Conservation (phyloP, 2,797 vertebrate species). For the Argentina silus region DNA sequence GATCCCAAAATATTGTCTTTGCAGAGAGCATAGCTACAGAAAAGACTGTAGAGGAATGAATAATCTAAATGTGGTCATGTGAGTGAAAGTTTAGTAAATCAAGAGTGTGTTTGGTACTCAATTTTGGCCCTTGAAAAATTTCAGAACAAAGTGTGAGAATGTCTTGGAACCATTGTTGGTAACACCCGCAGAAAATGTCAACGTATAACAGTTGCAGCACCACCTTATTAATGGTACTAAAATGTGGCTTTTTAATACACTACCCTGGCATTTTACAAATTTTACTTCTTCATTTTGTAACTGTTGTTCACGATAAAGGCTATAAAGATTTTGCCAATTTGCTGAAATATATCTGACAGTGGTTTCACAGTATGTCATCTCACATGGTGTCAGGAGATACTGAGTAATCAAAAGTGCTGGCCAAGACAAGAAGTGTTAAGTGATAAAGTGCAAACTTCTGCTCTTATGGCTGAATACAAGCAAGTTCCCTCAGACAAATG, state of each 20-base stretch:
- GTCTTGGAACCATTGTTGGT: not conserved
- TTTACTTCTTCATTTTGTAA: constrained; percentile 59
- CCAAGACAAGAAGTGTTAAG: constrained; percentile 15
- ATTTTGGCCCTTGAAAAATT: too few species aligned
- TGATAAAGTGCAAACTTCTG: not conserved
- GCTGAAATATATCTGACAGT: constrained; percentile 20
- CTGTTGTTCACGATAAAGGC: constrained; percentile 29
- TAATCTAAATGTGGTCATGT: too few species aligned
- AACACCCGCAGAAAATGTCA: constrained; percentile 30
- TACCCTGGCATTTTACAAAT: constrained; percentile 32
- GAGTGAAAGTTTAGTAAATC: too few species aligned
- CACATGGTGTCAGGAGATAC: constrained; percentile 22
- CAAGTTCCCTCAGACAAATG: not conserved
- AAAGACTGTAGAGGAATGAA: not conserved
- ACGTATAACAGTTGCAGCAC: constrained; percentile 23
- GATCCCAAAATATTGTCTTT: not conserved
- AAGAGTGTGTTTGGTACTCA: too few species aligned
- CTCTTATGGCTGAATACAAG: not conserved
- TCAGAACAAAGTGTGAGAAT: not conserved
- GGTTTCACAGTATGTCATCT: constrained; percentile 42
- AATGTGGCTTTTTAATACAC: constrained; percentile 28
- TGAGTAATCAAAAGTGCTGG: constrained; percentile 42
- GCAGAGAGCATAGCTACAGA: not conserved
- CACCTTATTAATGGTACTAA: constrained; percentile 27
- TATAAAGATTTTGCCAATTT: constrained; percentile 20